Evolutionary conservation across 2,797 vertebrate species (phyloP).

Genomic region (Propithecus perrieri): DNA sequence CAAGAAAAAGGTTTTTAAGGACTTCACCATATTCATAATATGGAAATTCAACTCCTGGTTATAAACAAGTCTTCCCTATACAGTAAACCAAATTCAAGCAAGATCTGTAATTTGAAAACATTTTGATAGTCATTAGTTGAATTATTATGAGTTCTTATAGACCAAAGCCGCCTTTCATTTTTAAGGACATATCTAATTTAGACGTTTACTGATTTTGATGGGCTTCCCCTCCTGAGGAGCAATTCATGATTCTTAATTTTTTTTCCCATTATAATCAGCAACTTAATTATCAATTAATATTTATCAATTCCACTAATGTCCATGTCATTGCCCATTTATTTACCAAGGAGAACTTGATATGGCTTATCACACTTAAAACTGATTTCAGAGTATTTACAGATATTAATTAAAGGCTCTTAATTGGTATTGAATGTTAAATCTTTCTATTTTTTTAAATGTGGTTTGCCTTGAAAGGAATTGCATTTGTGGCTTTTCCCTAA

Average conservation of each 20-base stretch:
- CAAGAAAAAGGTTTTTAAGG: background rate
- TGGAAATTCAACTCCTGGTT: slow-evolving; percentile 2
- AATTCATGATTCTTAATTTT: background rate
- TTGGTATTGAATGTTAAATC: background rate
- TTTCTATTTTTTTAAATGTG: background rate
- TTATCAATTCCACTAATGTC: slow-evolving; percentile 63
- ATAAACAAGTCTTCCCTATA: slow-evolving; percentile 8
- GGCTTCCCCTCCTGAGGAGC: background rate
- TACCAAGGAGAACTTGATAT: slow-evolving; percentile 48
- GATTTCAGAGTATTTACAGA: slow-evolving; percentile 54
- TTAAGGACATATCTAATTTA: slow-evolving; percentile 26
- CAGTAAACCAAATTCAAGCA: slow-evolving; percentile 41
- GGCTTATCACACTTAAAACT: slow-evolving; percentile 42
- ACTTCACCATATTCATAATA: slow-evolving; percentile 42
- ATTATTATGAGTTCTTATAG: slow-evolving; percentile 14
- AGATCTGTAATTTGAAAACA: slow-evolving; percentile 17
- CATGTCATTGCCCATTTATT: slow-evolving; percentile 59
- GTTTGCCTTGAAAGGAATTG: background rate
- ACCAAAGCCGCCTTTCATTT: slow-evolving; percentile 19
- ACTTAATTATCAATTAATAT: slow-evolving; percentile 69
- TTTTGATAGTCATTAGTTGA: slow-evolving; percentile 32
- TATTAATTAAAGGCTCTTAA: slow-evolving; percentile 55
- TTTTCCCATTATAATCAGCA: slow-evolving; percentile 19
- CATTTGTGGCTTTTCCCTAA: background rate
- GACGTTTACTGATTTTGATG: slow-evolving; percentile 30